Base-by-base conservation (phyloP, 2,113 vertebrate species). In the Suncus etruscus region DNA sequence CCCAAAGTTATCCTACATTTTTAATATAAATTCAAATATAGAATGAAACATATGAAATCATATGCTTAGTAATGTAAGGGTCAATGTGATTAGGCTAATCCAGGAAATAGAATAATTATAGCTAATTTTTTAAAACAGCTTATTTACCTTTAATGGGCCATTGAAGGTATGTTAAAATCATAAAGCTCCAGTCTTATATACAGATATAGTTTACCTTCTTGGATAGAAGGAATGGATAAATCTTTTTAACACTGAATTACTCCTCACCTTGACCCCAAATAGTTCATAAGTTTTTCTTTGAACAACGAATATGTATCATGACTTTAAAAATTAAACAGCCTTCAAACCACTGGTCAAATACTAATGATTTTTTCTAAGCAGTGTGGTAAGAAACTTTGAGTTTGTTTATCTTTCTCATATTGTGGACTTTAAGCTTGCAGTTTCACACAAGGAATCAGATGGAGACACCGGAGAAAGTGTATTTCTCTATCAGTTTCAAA, bases 1-100 rank as follows among this genome's bases (percentile, higher is more conserved):
- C 29, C 81, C 76, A 83, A 85, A 32, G 47, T 86, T 72, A 92
- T 27, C 16, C 66, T 63, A 39, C 39, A 83, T 54, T 54, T 54
- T 54, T 54, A 54, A 54, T 54, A 79, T 78, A 70, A 22, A 65
- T 45, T 3, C 27, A 93, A 75, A 61, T 25, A 63, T 31, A 74
- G 66, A 61, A 5, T 47, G 27, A 86, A 70, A 54, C 47, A 54
- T 54, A 54, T 39, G 39, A 54, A 54, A 8, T 8, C 51, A 54
- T 12, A 54, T 54, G 15, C 51, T 15, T 54, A 54, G 11, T 54
- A 54, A 54, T 15, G 51, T 54, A 54, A 15, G 51, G 10, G 51
- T 54, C 51, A 54, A 54, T 12, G 51, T 54, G 15, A 54, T 54
- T 54, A 15, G 15, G 51, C 51, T 54, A 54, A 10, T 54, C 15